Evolutionary conservation across 2,797 vertebrate genomes (phyloP).

Genomic region (Masticophis lateralis): DNA sequence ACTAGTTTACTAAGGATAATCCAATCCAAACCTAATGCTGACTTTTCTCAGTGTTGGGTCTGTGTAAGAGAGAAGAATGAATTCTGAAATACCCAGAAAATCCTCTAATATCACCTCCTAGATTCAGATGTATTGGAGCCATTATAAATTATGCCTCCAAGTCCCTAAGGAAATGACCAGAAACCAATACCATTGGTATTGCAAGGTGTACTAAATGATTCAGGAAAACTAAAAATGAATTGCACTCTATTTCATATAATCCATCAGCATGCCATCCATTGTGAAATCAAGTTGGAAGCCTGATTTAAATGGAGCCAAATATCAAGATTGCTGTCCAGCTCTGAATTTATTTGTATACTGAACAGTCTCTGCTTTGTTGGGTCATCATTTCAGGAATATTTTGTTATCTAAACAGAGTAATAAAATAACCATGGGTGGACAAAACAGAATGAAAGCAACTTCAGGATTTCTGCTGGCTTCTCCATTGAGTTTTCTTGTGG

Average conservation of each 20-base stretch:
- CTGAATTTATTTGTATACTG: background rate
- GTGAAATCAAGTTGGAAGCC: background rate
- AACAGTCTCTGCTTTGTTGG: background rate
- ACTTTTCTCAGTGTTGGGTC: background rate
- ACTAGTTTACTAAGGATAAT: background rate
- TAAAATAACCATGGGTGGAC: background rate
- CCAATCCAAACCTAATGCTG: background rate
- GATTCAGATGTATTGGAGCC: background rate
- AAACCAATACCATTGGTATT: background rate
- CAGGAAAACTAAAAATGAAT: background rate
- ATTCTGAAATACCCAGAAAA: background rate
- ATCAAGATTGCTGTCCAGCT: background rate
- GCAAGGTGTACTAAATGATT: background rate
- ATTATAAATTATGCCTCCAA: background rate
- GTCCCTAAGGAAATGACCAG: background rate
- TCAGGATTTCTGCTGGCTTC: background rate
- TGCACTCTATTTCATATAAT: background rate
- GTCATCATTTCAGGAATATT: background rate
- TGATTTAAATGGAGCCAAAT: background rate
- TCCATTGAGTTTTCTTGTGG: background rate
- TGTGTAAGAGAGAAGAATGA: background rate
- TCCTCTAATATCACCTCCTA: background rate
- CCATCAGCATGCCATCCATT: background rate
- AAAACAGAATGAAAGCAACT: background rate
- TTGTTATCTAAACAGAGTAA: background rate